Base-by-base conservation (phyloP, 37 sponge, comb jelly and placozoan genomes). In the Dysidea cf. avara region DNA sequence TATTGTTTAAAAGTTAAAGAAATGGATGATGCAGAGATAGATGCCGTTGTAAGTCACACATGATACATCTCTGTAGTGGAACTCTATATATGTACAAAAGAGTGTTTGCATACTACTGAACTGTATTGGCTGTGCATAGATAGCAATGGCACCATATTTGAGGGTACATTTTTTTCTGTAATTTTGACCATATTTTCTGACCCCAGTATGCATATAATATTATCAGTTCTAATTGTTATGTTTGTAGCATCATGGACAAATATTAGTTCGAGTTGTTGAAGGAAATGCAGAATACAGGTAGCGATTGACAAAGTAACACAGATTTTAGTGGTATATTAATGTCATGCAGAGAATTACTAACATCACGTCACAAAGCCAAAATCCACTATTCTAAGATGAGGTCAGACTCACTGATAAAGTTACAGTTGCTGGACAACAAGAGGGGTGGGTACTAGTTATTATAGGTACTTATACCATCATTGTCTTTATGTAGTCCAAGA, bases 1-100 rank as follows among this genome's bases (percentile, higher is more conserved):
- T 96, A 91, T 54, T 96, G 97, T 67, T 72, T 96, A 55, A 96
- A 96, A 67, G 87, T 89, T 57, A 96, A 96, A 77, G 97, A 96
- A 57, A 86, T 96, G 90, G 97, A 96, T 77, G 97, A 96, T 64
- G 94, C 90, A 55, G 97, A 96, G 56, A 84, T 85, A 53, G 85
- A 87, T 36, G 78, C 76, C 28, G 57, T 65, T n/a, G 96, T 95
- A 34, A 80, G 92, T 83, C 2, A n/a, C 7, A 52, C 36, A 43
- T n/a, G 13, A 49, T 29, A 13, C 16, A 29, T 70, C 12, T n/a
- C 17, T 52, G 38, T 46, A 57, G 30, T 53, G n/a, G 24, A 60
- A 7, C 2, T 51, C 11, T 56, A 24, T 11, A 29, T 56, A 56
- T 11, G 13, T 56, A 24, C 30, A 28, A 9, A 56, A 6, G 21